phyloP scores from a whole-genome alignment of 2,888 invertebrate species.

The Oxycera nigricornis region DNA sequence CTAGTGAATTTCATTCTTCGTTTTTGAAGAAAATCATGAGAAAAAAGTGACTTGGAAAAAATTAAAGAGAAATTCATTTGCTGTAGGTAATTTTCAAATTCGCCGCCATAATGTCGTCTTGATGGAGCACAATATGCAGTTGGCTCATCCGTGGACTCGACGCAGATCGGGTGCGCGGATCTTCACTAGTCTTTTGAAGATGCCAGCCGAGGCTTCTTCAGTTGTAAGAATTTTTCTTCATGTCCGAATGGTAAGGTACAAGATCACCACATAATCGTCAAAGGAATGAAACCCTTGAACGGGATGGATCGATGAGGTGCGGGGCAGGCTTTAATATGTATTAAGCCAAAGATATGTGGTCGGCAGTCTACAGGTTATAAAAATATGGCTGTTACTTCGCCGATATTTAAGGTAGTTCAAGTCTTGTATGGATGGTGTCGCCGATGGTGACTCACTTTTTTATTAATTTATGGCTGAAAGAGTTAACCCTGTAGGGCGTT shows the following conservation, averaged over 20 bases:
- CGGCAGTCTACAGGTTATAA: conserved; percentile 3
- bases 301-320: background rate
- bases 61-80: conserved; percentile 47
- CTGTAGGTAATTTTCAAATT: conserved; percentile 47
- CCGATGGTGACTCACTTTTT: conserved; percentile 9
- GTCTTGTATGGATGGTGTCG: conserved; percentile 32
- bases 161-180: conserved; percentile 7
- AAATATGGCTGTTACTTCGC: conserved; percentile 16
- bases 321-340: background rate
- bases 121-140: conserved; percentile 45
- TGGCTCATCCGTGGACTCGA: conserved; percentile 1
- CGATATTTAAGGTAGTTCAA: conserved; percentile 16
- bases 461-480: conserved; percentile 4
- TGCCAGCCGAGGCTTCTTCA: conserved; percentile 43
- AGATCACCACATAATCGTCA: conserved; percentile 43
- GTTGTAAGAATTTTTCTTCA: conserved; percentile 48
- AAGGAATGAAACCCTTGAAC: conserved; percentile 8
- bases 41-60: conserved; percentile 31
- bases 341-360: background rate
- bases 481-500: background rate
- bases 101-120: conserved; percentile 48
- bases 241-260: conserved; percentile 47
- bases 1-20: conserved; percentile 17
- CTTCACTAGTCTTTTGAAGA: conserved; percentile 37
- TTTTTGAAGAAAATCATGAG: conserved; percentile 9